phyloP scores from a whole-genome alignment of 1,140 invertebrate genomes.

The Drosophila subobscura region DNA sequence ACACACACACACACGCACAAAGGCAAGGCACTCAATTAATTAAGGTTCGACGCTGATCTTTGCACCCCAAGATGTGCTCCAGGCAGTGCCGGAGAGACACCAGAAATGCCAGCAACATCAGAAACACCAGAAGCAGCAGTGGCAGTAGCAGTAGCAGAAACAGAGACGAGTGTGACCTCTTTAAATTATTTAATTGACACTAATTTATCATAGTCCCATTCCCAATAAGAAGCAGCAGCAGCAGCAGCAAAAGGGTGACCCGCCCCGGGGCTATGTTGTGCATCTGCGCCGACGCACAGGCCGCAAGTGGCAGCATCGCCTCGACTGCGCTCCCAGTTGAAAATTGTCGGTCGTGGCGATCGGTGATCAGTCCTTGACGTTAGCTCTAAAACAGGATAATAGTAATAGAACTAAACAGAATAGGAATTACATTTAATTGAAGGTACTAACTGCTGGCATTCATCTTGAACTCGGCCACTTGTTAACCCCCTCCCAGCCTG shows the following conservation, averaged over 20 bases:
- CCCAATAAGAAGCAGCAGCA: conserved; percentile 20
- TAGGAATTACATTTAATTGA: not conserved
- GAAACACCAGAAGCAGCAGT: not conserved
- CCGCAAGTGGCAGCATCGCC: not conserved
- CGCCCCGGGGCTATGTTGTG: conserved; percentile 2
- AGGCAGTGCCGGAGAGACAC: not conserved
- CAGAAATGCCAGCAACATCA: not conserved
- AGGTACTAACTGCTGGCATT: too few relatives aligned
- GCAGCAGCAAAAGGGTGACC: conserved; percentile 17
- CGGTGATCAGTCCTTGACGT: conserved; percentile 33
- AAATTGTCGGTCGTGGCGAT: conserved; percentile 51
- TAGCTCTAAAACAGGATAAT: conserved; percentile 18
- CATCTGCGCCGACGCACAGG: conserved; percentile 16
- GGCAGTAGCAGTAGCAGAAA: conserved; percentile 1
- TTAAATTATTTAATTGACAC: conserved; percentile 84
- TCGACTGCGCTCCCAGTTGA: conserved; percentile 47
- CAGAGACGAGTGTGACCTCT: conserved; percentile 64
- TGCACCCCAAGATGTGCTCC: conserved; percentile 59
- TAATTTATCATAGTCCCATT: conserved; percentile 72
- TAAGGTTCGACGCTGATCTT: conserved; percentile 78
- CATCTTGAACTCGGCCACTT: too few relatives aligned
- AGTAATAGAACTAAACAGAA: conserved; percentile 4
- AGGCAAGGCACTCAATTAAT: conserved; percentile 73
- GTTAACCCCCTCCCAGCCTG: not conserved
- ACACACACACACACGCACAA: conserved; percentile 6